phyloP scores from a whole-genome alignment of 1,140 invertebrate species.

The Caenorhabditis tropicalis region DNA sequence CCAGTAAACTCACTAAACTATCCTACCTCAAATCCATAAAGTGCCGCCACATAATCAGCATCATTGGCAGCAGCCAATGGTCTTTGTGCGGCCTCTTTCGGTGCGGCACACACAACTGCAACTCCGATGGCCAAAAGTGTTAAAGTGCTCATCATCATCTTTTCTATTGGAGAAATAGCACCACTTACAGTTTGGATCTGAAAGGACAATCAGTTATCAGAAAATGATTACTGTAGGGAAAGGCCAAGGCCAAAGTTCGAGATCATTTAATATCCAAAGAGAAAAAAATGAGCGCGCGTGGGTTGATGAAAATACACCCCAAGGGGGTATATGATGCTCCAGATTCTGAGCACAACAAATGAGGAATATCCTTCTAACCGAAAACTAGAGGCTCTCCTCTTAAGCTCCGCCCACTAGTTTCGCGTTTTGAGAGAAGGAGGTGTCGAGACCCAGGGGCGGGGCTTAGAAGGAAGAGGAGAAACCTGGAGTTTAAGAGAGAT shows the following conservation, averaged over 20 bases:
- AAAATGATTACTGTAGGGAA: no score
- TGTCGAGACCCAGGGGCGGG: neutral
- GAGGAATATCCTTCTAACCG: neutral
- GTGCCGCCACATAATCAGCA: neutral
- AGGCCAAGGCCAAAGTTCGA: neutral
- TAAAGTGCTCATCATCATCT: neutral
- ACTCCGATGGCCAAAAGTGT: neutral
- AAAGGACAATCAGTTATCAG: no score
- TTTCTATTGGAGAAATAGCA: neutral
- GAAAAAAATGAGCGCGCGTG: neutral
- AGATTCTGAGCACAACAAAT: neutral
- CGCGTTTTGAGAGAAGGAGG: neutral
- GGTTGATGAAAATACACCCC: neutral
- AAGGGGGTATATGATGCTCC: neutral
- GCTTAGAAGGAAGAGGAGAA: no score
- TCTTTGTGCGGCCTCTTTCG: neutral
- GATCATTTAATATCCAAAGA: neutral
- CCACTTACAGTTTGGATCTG: conserved; percentile 22
- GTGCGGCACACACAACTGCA: neutral
- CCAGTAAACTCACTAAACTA: neutral
- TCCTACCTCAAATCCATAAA: conserved; percentile 5
- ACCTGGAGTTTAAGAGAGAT: no score
- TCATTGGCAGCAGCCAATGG: neutral
- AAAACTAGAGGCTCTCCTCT: neutral
- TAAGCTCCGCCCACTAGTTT: neutral